Conservation (phyloP, 2,113 vertebrate genomes). For the Verasper variegatus region DNA sequence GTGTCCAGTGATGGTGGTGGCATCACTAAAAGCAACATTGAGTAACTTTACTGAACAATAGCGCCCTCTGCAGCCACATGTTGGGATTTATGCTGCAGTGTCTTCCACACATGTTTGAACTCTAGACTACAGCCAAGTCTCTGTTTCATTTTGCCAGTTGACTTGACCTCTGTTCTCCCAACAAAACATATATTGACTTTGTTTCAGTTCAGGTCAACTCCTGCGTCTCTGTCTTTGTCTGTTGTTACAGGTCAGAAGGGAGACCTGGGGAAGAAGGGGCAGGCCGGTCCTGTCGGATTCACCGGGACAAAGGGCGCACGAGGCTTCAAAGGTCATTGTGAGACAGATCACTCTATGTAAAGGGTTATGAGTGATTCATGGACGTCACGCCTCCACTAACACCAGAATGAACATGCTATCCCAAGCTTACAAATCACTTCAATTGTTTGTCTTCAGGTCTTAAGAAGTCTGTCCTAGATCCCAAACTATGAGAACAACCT, state of each 20-base stretch:
- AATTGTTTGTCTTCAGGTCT: too few relatives aligned
- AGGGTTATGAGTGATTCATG: neutral
- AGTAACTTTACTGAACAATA: too few relatives aligned
- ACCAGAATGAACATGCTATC: neutral
- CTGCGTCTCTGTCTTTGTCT: neutral
- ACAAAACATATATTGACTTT: too few relatives aligned
- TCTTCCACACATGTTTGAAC: neutral
- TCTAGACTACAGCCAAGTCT: neutral
- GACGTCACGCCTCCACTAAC: too few relatives aligned
- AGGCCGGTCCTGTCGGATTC: slow-evolving; percentile 45
- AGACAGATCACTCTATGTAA: neutral
- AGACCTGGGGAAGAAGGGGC: slow-evolving; percentile 72
- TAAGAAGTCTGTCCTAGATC: neutral
- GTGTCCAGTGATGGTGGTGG: too few relatives aligned
- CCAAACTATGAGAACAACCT: neutral
- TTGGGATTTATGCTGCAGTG: too few relatives aligned
- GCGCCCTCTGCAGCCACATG: neutral
- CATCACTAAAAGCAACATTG: too few relatives aligned
- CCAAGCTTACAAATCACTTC: too few relatives aligned
- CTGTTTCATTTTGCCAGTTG: too few relatives aligned
- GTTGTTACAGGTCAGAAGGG: slow-evolving; percentile 77
- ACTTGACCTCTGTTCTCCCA: too few relatives aligned
- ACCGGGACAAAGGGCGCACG: slow-evolving; percentile 69
- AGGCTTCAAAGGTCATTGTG: slow-evolving; percentile 77
- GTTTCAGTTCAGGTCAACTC: too few relatives aligned